phyloP scores from a whole-genome alignment of 2,113 vertebrate genomes.

The Xenopus laevis region DNA sequence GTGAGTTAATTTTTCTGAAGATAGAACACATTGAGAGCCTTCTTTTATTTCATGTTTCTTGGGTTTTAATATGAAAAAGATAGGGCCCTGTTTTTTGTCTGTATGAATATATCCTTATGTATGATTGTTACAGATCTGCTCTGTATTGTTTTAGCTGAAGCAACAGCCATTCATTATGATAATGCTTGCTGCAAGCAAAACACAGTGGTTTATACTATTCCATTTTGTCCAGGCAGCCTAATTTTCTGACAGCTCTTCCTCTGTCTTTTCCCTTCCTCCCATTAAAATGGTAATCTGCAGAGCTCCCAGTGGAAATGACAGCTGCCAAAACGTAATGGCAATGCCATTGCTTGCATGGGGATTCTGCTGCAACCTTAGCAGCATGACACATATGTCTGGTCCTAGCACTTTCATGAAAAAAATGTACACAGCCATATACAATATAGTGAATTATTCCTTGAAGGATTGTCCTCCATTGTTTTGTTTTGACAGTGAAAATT shows the following conservation, averaged over 20 bases:
- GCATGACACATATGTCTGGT: background rate
- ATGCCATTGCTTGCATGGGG: conserved; percentile 9
- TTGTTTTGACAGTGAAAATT: conserved; percentile 14
- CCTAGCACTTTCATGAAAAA: background rate
- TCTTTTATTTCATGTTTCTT: background rate
- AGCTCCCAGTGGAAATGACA: conserved; percentile 31
- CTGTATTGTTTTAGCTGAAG: conserved; percentile 31
- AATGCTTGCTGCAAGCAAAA: background rate
- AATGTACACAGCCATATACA: background rate
- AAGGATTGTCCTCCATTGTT: background rate
- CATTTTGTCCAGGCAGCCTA: background rate
- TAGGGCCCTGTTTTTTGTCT: conserved; percentile 6
- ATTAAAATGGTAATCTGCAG: conserved; percentile 43
- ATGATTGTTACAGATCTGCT: conserved; percentile 14
- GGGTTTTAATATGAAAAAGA: background rate
- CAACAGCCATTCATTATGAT: conserved; percentile 15
- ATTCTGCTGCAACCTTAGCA: conserved; percentile 14
- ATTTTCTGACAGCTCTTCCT: background rate
- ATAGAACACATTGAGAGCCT: background rate
- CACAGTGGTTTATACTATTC: too few species aligned
- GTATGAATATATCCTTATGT: background rate
- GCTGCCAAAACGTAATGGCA: conserved; percentile 29
- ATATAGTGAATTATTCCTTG: conserved; percentile 17
- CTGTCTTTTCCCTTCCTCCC: conserved; percentile 13
- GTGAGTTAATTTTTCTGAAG: too few species aligned